phyloP scores from a whole-genome alignment of 2,797 vertebrate genomes.

The Tenualosa thibaudeaui region DNA sequence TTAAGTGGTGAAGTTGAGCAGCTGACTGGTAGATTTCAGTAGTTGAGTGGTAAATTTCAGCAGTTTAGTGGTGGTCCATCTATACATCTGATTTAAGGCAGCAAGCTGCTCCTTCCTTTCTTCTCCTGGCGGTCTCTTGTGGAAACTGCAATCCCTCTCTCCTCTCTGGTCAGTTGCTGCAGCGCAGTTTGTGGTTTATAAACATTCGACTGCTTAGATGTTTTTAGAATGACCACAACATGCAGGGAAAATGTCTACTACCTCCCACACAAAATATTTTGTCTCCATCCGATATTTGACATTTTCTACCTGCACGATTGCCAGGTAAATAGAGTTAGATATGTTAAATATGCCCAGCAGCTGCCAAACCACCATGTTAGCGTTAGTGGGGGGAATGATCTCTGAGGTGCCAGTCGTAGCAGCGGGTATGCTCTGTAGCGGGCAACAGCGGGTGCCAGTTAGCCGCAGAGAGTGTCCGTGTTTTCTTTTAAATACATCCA shows the following conservation, averaged over 20 bases:
- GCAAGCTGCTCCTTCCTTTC: no score
- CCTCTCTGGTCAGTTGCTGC: no score
- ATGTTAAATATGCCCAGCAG: neutral
- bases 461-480: neutral
- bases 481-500: neutral
- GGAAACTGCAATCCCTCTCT: no score
- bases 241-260: neutral
- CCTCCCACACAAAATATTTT: neutral
- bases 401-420: neutral
- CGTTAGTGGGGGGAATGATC: neutral
- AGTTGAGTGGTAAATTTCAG: no score
- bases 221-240: neutral
- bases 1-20: no score
- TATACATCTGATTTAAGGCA: no score
- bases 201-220: no score
- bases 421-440: neutral
- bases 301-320: neutral
- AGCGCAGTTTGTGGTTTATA: no score
- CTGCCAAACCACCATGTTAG: constrained; percentile 23
- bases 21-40: no score
- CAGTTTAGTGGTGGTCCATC: no score
- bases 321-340: neutral
- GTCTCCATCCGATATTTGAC: neutral
- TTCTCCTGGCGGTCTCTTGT: no score
- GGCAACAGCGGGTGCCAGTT: neutral